Base-by-base conservation (phyloP, 1,140 invertebrate species). In the Brachionus sp. region DNA sequence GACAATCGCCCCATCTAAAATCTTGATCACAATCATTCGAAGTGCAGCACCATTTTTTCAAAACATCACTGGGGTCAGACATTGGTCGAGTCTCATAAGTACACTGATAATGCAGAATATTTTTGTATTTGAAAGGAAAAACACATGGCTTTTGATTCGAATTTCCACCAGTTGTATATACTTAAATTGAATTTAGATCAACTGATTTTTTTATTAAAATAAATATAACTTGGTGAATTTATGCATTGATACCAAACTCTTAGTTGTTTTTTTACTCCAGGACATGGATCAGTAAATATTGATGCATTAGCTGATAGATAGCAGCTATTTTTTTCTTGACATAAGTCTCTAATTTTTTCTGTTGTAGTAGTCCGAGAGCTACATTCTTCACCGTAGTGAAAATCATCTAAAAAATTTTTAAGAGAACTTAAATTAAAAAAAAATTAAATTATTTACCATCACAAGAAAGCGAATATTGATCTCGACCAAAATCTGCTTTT, bases 241-340 rank as follows among this genome's bases (percentile, higher is more conserved):
- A 80, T 16, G 25, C 77, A 80, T 42, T 80, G 77, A 80, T 80
- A 80, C 77, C 77, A 80, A 23, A 80, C 77, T 80, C 77, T 35
- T 3, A 80, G 29, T 29, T 80, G 77, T 44, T 80, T 80, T 44
- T 33, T 80, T 10, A 80, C 77, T n/a, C 50, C 50, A 9, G 77
- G 77, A 62, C 77, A 80, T 7, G 77, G 46, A 44, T 80, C 77
- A 39, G 19, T 35, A 37, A 80, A 80, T 9, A 80, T 13, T 29
- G 77, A 39, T 25, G 50, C 50, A 62, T 42, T 62, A 10, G 77
- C 50, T 19, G 62, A 62, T n/a, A 80, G 19, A 42, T 44, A 42
- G 29, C 77, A 80, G 42, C 33, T 80, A 42, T 35, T 23, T 66
- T 80, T 80, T 39, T 62, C 77, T 44, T 80, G 50, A 44, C 77